Evolutionary conservation across 2,113 vertebrate species (phyloP).

Genomic region (Rhadina sibilatrix): DNA sequence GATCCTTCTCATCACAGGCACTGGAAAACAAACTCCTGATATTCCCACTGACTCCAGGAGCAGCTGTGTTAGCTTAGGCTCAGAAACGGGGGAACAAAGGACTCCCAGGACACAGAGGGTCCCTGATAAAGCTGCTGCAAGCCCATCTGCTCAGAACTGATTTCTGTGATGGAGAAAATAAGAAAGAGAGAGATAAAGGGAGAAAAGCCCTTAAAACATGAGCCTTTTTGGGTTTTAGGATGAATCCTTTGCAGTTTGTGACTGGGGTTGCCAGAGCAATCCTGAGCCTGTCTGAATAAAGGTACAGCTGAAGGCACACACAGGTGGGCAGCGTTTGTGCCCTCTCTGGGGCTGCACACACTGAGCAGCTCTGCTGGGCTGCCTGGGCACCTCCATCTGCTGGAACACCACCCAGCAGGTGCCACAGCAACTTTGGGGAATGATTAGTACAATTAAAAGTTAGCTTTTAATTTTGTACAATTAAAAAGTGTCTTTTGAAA

Average conservation of each 20-base stretch:
- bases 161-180: neutral
- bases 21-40: neutral
- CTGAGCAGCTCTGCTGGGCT: neutral
- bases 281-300: neutral
- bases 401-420: neutral
- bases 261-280: neutral
- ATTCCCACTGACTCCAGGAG: neutral
- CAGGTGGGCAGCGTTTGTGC: neutral
- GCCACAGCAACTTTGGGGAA: neutral
- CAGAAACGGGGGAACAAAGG: neutral
- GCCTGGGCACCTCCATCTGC: neutral
- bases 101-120: neutral
- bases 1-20: neutral
- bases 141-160: neutral
- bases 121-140: neutral
- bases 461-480: neutral
- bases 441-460: neutral
- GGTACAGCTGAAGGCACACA: neutral
- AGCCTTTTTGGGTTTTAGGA: neutral
- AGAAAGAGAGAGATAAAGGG: neutral
- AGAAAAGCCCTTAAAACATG: neutral
- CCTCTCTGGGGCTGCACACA: neutral
- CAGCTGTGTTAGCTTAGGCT: slow-evolving; percentile 10
- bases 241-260: neutral
- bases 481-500: neutral